Evolutionary conservation across 2,888 invertebrate species (phyloP), one percentile per base, ranked within the genome.

Genomic region (Macaria liturata): DNA sequence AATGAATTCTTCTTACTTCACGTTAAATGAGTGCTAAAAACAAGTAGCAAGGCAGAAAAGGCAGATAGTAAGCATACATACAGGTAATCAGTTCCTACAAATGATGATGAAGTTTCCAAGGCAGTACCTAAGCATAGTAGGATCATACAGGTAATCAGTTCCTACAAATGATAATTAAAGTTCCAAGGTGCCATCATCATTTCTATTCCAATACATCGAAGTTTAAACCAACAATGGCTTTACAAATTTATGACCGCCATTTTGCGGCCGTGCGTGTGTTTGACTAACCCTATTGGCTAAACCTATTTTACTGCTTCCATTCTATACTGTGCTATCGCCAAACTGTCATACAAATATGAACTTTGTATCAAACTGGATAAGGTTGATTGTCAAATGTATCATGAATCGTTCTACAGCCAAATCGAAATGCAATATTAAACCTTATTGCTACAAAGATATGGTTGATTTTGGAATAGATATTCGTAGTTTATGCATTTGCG

Each of bases 251-350:
- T 43, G 34, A 8, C 45, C 32, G 32, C 47, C 20, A 44, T 46
- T 54, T 53, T 37, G 49, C 42, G 46, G 34, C 43, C 9, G 48
- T 55, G 51, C 59, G 55, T 52, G 52, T 42, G 42, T 9, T 49
- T 55, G 32, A 37, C 46, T 32, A n/a, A 52, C 55, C 9, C 49
- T 60, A 31, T 42, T 56, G 42, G 34, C 46, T 32, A n/a, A 52
- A 60, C 9, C 49, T 60, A 31, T 42, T 56, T 60, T 52, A 60
- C 55, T 60, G 55, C 46, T 43, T 9, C 30, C 49, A 34, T 46
- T 46, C 31, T 54, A 48, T 54, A 51, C 30, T 37, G 46, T 54
- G 37, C 37, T 43, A 37, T 37, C 7, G 34, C 3, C 34, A 37
- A 37, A 37, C 34, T 7, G 1, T 6, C 34, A 37, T 37, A 37